Evolutionary conservation across 2,113 vertebrate species (phyloP).

Genomic region (Notothenia coriiceps): DNA sequence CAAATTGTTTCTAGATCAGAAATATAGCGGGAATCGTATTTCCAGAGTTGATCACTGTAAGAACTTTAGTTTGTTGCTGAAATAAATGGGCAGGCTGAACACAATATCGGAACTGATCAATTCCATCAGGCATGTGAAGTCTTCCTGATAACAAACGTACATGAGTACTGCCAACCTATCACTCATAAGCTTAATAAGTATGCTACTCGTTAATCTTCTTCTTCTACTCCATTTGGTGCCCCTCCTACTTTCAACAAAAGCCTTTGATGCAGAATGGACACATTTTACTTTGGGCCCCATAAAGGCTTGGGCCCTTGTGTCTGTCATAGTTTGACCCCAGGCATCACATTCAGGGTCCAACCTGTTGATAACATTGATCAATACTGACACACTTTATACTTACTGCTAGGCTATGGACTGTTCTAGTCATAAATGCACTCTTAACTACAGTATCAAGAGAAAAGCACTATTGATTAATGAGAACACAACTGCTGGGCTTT

Average conservation of each 20-base stretch:
- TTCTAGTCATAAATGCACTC: background rate
- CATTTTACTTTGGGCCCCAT: background rate
- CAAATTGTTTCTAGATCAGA: background rate
- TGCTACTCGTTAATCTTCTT: too few relatives aligned
- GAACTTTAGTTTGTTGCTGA: background rate
- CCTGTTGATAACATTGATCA: background rate
- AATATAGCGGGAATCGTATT: background rate
- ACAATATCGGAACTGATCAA: too few relatives aligned
- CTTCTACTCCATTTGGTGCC: too few relatives aligned
- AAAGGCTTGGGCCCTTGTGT: background rate
- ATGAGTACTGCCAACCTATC: too few relatives aligned
- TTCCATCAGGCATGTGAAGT: too few relatives aligned
- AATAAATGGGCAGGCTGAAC: background rate
- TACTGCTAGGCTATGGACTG: background rate
- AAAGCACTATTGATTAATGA: conserved; percentile 27
- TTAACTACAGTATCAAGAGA: background rate
- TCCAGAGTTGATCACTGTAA: background rate
- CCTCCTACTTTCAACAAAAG: too few relatives aligned
- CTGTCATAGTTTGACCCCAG: background rate
- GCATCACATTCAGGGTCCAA: background rate
- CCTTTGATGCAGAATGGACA: background rate
- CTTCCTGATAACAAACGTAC: too few relatives aligned
- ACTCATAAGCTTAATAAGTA: too few relatives aligned
- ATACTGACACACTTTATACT: background rate
- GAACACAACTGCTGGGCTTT: conserved; percentile 7